Conservation (phyloP, 2,888 invertebrate species). For the Kryphioiulus occultus region DNA sequence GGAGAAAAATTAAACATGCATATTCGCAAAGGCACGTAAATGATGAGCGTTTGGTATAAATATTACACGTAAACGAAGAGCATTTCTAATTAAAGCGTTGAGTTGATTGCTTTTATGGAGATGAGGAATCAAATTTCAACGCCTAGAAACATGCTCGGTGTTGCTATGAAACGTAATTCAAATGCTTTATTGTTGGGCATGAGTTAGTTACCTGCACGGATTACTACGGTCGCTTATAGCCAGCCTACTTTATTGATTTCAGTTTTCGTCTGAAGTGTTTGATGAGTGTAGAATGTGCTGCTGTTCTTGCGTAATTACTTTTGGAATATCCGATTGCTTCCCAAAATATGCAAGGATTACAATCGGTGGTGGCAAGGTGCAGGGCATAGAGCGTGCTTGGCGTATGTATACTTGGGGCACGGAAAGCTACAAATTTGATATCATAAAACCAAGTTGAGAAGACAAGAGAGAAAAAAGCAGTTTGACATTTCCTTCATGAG, state of each 20-base stretch:
- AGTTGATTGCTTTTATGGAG: conserved; percentile 35
- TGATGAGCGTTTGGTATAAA: conserved; percentile 12
- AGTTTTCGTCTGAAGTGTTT: not conserved
- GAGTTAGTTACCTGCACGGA: not conserved
- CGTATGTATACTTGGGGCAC: not conserved
- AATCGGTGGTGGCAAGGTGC: not conserved
- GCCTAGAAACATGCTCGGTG: not conserved
- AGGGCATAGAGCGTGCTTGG: not conserved
- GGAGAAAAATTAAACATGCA: not conserved
- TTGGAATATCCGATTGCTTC: not conserved
- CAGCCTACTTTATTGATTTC: not conserved
- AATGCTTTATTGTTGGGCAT: conserved; percentile 3
- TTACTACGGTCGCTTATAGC: not conserved
- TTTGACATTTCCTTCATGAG: not conserved
- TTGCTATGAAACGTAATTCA: conserved; percentile 17
- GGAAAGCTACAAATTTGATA: not conserved
- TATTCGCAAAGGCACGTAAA: not conserved
- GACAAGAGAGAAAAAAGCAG: not conserved
- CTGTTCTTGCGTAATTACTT: not conserved
- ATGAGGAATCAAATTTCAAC: conserved; percentile 26
- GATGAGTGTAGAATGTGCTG: not conserved
- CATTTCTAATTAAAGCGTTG: conserved; percentile 29
- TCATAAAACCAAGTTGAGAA: not conserved
- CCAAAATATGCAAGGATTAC: not conserved
- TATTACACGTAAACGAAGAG: not conserved